Evolutionary conservation across 2,113 vertebrate genomes (phyloP), one percentile per base, ranked within the genome.

Genomic region (Camelus bactrianus): DNA sequence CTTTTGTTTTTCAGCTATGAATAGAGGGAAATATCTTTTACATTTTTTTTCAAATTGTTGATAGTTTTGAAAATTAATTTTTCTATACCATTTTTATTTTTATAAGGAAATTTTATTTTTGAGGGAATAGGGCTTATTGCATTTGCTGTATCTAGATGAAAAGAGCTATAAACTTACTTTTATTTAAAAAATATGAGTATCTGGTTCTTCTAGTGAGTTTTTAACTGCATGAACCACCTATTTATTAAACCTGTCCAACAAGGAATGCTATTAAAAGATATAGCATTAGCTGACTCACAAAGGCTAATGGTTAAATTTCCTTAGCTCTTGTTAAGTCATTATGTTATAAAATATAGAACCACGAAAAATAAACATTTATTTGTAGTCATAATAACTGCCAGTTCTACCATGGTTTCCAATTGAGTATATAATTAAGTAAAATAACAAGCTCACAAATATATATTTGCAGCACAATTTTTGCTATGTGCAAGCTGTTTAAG

Each of bases 401-500:
- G 70, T 48, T 97, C 87, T 97, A 88, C 70, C 81, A 88, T 92
- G 16, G 22, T 84, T 97, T 98, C 85, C 89, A 98, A 88, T 67
- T 9, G 17, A 97, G 89, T 86, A 83, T 96, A 96, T 96, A 97
- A 98, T 98, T 98, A 97, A 98, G 96, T 98, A 97, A 98, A 98
- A 96, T 96, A 96, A 96, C 91, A 93, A 86, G n/a, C 48, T 70
- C 67, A 52, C 92, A 98, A 95, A 96, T 93, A 95, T 42, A 2
- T 95, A 82, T 94, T 97, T 96, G 42, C 6, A 94, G 73, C 87
- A 96, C 14, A 97, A 38, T 97, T 90, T 96, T 98, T 97, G 24
- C 69, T 97, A 97, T 89, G 94, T 83, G 60, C 62, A 94, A 98
- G 76, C 92, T 89, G 60, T 96, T 97, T 97, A 96, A 97, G 80